phyloP scores from a whole-genome alignment of 2,113 vertebrate species.

The Callionymus lyra region DNA sequence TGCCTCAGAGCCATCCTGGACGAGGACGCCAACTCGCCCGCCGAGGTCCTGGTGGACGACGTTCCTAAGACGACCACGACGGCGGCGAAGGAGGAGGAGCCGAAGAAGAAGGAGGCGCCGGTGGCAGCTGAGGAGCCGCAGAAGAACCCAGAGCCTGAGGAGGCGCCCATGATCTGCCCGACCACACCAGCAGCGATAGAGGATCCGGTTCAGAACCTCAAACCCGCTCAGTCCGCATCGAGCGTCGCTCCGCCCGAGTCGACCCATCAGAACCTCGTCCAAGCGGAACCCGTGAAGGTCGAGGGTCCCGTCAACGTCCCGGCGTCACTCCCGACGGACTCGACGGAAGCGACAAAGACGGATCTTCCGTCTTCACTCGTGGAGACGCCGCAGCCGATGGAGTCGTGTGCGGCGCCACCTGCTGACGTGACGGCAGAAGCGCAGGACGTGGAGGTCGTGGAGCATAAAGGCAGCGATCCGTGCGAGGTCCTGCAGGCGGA shows the following conservation, averaged over 20 bases:
- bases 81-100: conserved; percentile 60
- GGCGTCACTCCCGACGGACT: conserved; percentile 21
- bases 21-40: conserved; percentile 76
- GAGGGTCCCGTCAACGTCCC: conserved; percentile 39
- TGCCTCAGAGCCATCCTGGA: conserved; percentile 80
- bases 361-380: neutral
- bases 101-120: conserved; percentile 58
- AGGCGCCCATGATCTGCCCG: conserved; percentile 69
- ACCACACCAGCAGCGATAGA: conserved; percentile 25
- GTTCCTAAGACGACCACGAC: conserved; percentile 68
- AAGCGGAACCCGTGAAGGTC: conserved; percentile 24
- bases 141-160: conserved; percentile 10
- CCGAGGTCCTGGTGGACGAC: conserved; percentile 66
- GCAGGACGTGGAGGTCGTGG: conserved; percentile 18
- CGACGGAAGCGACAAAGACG: conserved; percentile 14
- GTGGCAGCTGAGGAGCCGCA: conserved; percentile 53
- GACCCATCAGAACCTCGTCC: conserved; percentile 27
- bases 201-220: conserved; percentile 18
- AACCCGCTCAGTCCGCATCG: conserved; percentile 20
- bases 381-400: conserved; percentile 28
- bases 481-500: conserved; percentile 28
- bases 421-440: conserved; percentile 32
- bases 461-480: conserved; percentile 15
- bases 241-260: no score
- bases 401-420: neutral